Evolutionary conservation across 2,888 invertebrate genomes (phyloP), one percentile per base, ranked within the genome.

Genomic region (Idaea straminata): DNA sequence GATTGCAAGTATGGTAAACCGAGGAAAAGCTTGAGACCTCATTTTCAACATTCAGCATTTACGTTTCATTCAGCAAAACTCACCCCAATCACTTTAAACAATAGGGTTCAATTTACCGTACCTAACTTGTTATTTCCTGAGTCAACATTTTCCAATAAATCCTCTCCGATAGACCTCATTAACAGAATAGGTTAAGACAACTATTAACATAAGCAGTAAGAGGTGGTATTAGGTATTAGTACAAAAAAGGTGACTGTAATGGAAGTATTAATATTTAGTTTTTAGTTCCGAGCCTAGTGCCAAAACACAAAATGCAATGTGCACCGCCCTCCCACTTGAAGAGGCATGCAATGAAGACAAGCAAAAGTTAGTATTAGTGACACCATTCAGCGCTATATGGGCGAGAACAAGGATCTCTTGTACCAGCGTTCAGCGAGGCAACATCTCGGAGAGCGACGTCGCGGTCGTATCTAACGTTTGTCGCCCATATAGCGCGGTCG

Each of bases 201-300:
- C 47, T 47, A 13, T 47, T 13, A 47, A 47, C 47, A 47, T 47
- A 47, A 47, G 47, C 47, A 47, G 10, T 47, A 6, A 47, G 10
- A 47, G 47, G 47, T 47, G 47, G 47, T 47, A 47, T 47, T 47
- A 47, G 47, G 47, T 47, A 47, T 47, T 47, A 47, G 47, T 47
- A 13, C 13, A 10, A 47, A 25, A 2, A 10, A 47, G 47, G 47
- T 47, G 47, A 47, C 47, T n/a, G n/a, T n/a, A n/a, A n/a, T n/a
- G n/a, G n/a, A n/a, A n/a, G n/a, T n/a, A n/a, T n/a, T n/a, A n/a
- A n/a, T n/a, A n/a, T n/a, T n/a, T n/a, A n/a, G n/a, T n/a, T n/a
- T n/a, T n/a, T n/a, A n/a, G n/a, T n/a, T n/a, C n/a, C n/a, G n/a
- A n/a, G n/a, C n/a, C n/a, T n/a, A n/a, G n/a, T n/a, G n/a, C n/a